Conservation (phyloP, 2,113 vertebrate species). For the Chaetura pelagica region DNA sequence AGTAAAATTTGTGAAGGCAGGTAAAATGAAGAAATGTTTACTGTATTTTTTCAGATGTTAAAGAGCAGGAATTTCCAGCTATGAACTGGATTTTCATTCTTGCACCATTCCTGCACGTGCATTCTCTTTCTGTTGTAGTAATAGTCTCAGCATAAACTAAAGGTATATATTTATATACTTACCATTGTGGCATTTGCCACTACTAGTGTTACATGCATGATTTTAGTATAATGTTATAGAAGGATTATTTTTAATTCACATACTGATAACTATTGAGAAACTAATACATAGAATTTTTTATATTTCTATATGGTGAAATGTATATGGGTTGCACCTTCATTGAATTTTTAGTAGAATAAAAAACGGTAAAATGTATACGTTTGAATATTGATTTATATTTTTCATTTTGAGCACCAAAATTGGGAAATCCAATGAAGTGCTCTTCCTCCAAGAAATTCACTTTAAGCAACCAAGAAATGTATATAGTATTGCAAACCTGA, state of each 20-base stretch:
- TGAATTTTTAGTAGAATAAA: conserved; percentile 63
- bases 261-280: not conserved
- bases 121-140: conserved; percentile 23
- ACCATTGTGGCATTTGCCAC: conserved; percentile 11
- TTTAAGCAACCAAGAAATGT: not conserved
- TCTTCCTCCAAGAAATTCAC: not conserved
- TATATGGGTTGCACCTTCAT: conserved; percentile 40
- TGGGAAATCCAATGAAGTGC: not conserved
- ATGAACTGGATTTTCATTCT: not conserved
- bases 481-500: not conserved
- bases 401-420: not conserved
- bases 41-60: not conserved
- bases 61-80: not conserved
- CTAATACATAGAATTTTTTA: conserved; percentile 15
- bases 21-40: not conserved
- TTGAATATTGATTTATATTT: conserved; percentile 47
- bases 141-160: not conserved
- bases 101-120: not conserved
- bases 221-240: conserved; percentile 25
- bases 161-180: not conserved
- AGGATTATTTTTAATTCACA: conserved; percentile 35
- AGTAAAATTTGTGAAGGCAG: not conserved
- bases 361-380: conserved; percentile 17
- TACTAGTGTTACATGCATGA: not conserved
- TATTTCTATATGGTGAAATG: conserved; percentile 58